These are phyloP conservation scores for Hylia prasina DNA, from an alignment of 2,113 vertebrate species.

Conservation along the genomic window DNA sequence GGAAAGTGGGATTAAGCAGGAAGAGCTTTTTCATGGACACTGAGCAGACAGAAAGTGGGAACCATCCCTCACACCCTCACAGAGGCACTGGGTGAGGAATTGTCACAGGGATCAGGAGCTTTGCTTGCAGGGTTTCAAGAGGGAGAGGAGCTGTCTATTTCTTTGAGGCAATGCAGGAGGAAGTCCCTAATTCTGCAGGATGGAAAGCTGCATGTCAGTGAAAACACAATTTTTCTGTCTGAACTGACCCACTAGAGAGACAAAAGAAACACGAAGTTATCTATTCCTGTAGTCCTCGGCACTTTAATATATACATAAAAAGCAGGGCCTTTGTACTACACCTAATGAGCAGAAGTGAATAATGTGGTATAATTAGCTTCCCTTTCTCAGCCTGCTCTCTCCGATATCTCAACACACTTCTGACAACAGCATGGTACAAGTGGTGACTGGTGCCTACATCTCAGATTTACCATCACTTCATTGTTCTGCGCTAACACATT, in stretches of 20 bases:
- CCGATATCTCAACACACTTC: constrained; percentile 46
- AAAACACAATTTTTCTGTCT: background rate
- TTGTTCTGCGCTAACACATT: constrained; percentile 4
- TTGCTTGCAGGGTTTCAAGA: background rate
- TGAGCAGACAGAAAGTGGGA: background rate
- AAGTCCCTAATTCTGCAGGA: background rate
- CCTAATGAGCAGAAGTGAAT: constrained; percentile 63
- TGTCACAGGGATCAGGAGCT: background rate
- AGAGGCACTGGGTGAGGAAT: background rate
- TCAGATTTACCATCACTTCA: constrained; percentile 48
- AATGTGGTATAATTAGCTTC: constrained; percentile 63
- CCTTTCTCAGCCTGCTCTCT: constrained; percentile 47
- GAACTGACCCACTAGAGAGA: background rate
- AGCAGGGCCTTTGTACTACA: constrained; percentile 46
- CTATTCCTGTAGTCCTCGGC: background rate
- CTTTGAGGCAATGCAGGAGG: background rate
- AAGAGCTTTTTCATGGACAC: background rate
- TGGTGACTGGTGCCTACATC: constrained; percentile 47
- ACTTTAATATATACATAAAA: constrained; percentile 53
- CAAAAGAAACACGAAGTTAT: constrained; percentile 54
- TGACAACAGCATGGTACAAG: constrained; percentile 54
- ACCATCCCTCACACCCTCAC: background rate
- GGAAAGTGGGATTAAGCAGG: background rate
- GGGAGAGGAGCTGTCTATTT: background rate
- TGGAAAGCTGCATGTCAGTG: background rate